Evolutionary conservation across 2,113 vertebrate genomes (phyloP), one percentile per base, ranked within the genome.

Genomic region (Beaufortia kweichowensis): DNA sequence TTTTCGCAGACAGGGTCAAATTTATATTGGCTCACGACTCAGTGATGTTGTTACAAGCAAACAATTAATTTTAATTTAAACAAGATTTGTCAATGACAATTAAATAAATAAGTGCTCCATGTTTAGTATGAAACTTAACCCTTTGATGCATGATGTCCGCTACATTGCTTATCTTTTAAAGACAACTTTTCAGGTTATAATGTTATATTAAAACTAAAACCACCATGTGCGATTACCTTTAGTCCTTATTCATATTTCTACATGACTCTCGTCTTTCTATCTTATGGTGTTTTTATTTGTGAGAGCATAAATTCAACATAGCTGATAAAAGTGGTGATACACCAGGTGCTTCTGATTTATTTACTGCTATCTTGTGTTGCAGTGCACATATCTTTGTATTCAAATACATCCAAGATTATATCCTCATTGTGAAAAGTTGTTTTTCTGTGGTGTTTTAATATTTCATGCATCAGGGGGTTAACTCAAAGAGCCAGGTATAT

Each of bases 401-500:
- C 7, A 26, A 65, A 43, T 5, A 26, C 21, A 46, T 46, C 14
- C 14, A 17, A 17, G 10, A 15, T 46, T 14, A 46, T 46, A 46
- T 46, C 14, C 48, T 21, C 15, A 6, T 21, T 53, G 41, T 46
- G 9, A 23, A 41, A 12, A 39, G 23, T 23, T 21, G 35, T 50
- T 28, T 26, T 26, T 35, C 33, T 2, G 1, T 39, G 41, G 53
- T 2, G 31, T 11, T 59, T 39, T 71, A 41, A 50, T 50, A 50
- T 9, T 50, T 29, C 17, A 50, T 28, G 41, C 41, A 67, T 59
- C 50, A 71, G 14, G 57, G 53, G 1, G 31, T 71, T 29, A 21
- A 50, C 9, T 31, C 3, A 1, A 33, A 68, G 19, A n/a, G 75
- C 75, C 65, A 67, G 53, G n/a, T 55, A 50, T 66, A 63, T 62